Conservation (phyloP, 2,797 vertebrate genomes). For the Erpetoichthys calabaricus region DNA sequence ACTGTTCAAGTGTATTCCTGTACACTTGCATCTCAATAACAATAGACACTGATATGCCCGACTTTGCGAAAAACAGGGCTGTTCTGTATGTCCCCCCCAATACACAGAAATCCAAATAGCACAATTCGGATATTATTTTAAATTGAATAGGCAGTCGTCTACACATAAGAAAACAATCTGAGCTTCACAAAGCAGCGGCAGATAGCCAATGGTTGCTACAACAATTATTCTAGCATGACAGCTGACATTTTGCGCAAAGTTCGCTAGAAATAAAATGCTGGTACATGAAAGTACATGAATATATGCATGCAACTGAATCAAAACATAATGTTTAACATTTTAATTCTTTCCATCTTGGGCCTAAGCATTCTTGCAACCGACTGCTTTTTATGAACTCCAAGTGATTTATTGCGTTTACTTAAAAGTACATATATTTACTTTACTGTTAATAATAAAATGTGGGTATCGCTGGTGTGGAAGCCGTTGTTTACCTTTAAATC, state of each 20-base stretch:
- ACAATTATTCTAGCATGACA: not conserved
- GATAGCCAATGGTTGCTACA: too few relatives aligned
- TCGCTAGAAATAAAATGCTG: not conserved
- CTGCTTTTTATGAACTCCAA: conserved; percentile 1
- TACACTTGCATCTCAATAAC: too few relatives aligned
- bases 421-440: not conserved
- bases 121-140: too few relatives aligned
- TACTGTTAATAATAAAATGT: not conserved
- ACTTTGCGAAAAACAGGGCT: too few relatives aligned
- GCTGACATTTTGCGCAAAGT: not conserved
- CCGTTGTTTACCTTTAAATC: conserved; percentile 27
- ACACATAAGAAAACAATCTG: too few relatives aligned
- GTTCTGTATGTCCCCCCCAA: too few relatives aligned
- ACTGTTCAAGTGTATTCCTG: too few relatives aligned
- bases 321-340: not conserved
- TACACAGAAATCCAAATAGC: too few relatives aligned
- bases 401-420: not conserved
- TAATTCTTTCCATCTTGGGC: not conserved
- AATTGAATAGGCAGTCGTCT: too few relatives aligned
- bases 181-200: too few relatives aligned
- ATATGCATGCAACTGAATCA: not conserved
- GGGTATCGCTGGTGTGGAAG: not conserved
- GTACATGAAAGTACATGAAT: not conserved
- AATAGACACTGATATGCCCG: too few relatives aligned
- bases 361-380: conserved; percentile 1